Base-by-base conservation (phyloP, 2,113 vertebrate species). In the Hippopotamus amphibius region DNA sequence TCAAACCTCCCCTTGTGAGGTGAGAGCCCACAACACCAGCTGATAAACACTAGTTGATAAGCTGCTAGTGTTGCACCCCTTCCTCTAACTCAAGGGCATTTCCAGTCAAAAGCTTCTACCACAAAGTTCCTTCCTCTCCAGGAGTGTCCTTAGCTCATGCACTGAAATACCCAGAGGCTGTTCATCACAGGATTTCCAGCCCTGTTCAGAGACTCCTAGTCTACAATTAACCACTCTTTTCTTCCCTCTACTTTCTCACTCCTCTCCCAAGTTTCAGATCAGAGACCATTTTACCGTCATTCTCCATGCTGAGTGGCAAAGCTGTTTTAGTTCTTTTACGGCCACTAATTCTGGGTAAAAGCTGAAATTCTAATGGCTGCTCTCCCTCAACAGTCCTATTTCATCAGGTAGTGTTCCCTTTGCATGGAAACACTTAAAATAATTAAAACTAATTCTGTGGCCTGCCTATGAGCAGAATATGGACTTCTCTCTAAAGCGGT, bases 351-450 rank as follows among this genome's bases (percentile, higher is more conserved):
- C 46, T 80, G 48, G n/a, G 43, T 84, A 90, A 68, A 95, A 48
- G 53, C 24, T 84, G 48, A 71, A 87, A 69, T 19, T 76, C 63
- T 92, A 65, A 37, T 2, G 43, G 50, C 66, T 53, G 53, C 1
- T 74, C 24, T 86, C 55, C 46, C 48, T 72, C 3, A 76, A 93
- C 21, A 83, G 80, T 71, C 37, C 53, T 65, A 13, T 61, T 87
- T 77, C 15, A 57, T 89, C 61, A 81, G 22, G 76, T 2, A 76
- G 50, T 88, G 69, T 53, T 90, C 17, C 19, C 79, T 71, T 37
- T 90, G 37, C 85, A 85, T 48, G 41, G 41, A 76, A 95, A 94
- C 21, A 68, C 26, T 88, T 53, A 91, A 87, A 88, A 79, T 84
- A 93, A 95, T 80, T 87, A 71, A 71, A 87, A 91, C 50, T 22